Evolutionary conservation across 2,797 vertebrate genomes (phyloP).

Genomic region (Tauraco hartlaubi): DNA sequence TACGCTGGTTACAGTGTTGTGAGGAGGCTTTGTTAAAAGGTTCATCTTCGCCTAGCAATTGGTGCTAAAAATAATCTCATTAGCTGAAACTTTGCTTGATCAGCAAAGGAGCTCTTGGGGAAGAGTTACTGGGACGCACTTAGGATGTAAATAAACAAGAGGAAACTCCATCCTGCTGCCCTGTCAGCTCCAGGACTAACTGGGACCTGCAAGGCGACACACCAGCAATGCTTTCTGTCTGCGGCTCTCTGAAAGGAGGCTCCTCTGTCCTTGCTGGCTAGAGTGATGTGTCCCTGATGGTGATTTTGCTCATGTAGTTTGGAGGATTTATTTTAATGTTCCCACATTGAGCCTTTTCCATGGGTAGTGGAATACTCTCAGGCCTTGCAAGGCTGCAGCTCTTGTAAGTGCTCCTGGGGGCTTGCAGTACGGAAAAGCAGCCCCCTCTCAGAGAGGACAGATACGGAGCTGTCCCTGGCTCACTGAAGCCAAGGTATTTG

Average conservation of each 20-base stretch:
- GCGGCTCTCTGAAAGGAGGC: neutral
- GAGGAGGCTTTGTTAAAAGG: slow-evolving; percentile 32
- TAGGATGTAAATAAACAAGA: neutral
- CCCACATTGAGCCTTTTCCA: neutral
- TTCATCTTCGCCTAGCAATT: slow-evolving; percentile 7
- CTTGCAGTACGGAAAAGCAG: neutral
- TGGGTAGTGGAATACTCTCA: neutral
- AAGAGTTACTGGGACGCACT: neutral
- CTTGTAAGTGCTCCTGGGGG: neutral
- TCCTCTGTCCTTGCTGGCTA: neutral
- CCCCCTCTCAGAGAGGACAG: neutral
- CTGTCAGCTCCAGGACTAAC: neutral
- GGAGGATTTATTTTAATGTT: neutral
- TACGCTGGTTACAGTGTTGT: neutral
- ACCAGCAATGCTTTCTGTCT: neutral
- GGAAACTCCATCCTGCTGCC: neutral
- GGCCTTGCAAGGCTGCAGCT: neutral
- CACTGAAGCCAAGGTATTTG: neutral
- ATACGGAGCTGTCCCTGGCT: neutral
- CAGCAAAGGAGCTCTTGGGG: neutral
- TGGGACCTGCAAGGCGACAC: neutral
- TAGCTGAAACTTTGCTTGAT: neutral
- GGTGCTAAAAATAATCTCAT: slow-evolving; percentile 38
- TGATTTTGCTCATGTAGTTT: neutral
- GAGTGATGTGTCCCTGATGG: fast-evolving